Percentiles rank a stretch among this genome's conserved stretches.
Conservation (phyloP, 2,888 invertebrate species). For the Digitonthophagus gazella region DNA sequence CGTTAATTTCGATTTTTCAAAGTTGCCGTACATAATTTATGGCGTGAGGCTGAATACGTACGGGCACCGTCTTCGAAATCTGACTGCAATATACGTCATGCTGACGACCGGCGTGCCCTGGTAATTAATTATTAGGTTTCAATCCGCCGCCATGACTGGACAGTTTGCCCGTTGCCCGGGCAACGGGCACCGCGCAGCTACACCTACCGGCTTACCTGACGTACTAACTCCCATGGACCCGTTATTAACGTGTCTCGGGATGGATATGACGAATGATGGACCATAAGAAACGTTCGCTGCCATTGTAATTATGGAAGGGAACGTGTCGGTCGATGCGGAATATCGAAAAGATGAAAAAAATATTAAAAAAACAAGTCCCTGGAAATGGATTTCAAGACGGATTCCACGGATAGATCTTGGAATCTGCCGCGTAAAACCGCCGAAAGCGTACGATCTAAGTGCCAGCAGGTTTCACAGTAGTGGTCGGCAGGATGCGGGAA, state of each 20-base stretch:
- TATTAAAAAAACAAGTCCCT: neutral
- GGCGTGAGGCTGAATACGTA: slow-evolving; percentile 19
- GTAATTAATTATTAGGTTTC: slow-evolving; percentile 51
- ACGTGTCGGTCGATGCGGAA: too few species aligned
- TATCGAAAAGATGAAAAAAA: neutral
- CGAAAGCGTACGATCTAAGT: neutral
- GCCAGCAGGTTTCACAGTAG: neutral
- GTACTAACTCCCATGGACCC: slow-evolving; percentile 33
- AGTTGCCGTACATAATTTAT: slow-evolving; percentile 22
- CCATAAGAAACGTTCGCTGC: neutral
- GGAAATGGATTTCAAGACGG: neutral
- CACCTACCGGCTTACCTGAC: slow-evolving; percentile 45
- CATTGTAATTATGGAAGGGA: neutral
- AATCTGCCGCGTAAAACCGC: neutral
- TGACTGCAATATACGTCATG: slow-evolving; percentile 39
- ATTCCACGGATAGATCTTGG: neutral
- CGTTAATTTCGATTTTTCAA: slow-evolving; percentile 23
- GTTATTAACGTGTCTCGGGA: slow-evolving; percentile 2
- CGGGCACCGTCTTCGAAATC: slow-evolving; percentile 30
- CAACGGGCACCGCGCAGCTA: slow-evolving; percentile 44
- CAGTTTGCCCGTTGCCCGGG: slow-evolving; percentile 44
- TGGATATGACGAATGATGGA: neutral
- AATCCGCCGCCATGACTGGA: slow-evolving; percentile 47
- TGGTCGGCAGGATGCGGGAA: slow-evolving; percentile 1
- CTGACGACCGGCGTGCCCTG: slow-evolving; percentile 40